These are phyloP conservation scores for Myrmecophaga tridactyla DNA, from an alignment of 2,113 vertebrate genomes.

Conservation along the genomic window DNA sequence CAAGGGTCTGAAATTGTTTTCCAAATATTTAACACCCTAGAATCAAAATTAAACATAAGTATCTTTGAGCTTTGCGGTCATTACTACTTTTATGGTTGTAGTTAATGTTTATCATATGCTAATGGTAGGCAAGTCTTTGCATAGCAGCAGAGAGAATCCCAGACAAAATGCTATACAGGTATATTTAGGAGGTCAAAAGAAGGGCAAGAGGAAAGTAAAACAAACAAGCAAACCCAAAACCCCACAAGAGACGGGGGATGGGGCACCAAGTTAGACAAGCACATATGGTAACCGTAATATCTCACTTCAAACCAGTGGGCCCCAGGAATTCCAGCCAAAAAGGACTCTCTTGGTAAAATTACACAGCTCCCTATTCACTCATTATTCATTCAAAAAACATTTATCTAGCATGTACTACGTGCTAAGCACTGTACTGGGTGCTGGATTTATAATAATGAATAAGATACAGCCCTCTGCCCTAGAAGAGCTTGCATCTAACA, in stretches of 20 bases:
- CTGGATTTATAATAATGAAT: neutral
- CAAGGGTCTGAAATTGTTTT: neutral
- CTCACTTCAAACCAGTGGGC: neutral
- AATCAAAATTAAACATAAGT: neutral
- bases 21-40: neutral
- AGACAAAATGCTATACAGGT: neutral
- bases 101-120: neutral
- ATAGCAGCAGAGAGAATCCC: no score
- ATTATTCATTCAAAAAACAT: neutral
- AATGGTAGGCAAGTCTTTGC: neutral
- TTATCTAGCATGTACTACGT: neutral
- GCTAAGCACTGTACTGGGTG: neutral
- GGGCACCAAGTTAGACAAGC: neutral
- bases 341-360: neutral
- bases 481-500: neutral
- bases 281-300: rapidly evolving
- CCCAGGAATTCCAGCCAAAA: neutral
- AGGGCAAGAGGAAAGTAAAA: neutral
- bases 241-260: rapidly evolving
- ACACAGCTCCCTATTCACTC: neutral
- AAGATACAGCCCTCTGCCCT: neutral
- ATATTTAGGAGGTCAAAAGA: neutral
- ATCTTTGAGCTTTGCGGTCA: neutral
- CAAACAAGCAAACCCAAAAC: no score
- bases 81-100: neutral